Conservation (phyloP, 2,797 vertebrate genomes). For the Phoeniculus purpureus region DNA sequence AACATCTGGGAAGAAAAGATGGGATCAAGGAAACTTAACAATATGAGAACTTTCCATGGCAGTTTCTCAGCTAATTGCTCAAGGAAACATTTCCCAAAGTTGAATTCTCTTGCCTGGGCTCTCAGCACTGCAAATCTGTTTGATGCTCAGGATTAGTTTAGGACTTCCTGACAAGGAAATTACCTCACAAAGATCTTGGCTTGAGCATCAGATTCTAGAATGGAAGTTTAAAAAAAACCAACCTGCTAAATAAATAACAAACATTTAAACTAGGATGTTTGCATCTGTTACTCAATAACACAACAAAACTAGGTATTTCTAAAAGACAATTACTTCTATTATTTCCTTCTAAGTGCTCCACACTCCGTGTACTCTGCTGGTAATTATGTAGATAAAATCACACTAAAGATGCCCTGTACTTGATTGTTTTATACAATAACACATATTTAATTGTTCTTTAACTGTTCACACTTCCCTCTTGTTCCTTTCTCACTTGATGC, state of each 20-base stretch:
- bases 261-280: neutral
- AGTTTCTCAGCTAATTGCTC: constrained; percentile 30
- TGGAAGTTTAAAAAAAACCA: neutral
- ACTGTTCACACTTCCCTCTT: neutral
- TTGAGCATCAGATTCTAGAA: constrained; percentile 4
- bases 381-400: neutral
- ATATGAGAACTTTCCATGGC: constrained; percentile 16
- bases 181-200: constrained; percentile 16
- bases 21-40: constrained; percentile 23
- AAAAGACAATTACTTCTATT: neutral
- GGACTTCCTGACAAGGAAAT: constrained; percentile 47
- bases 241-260: neutral
- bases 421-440: neutral
- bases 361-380: neutral
- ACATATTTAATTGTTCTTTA: neutral
- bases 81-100: neutral
- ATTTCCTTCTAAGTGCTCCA: neutral
- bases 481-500: neutral
- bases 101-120: neutral
- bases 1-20: constrained; percentile 43
- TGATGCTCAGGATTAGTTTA: constrained; percentile 21
- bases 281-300: neutral
- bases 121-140: neutral
- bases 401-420: neutral
- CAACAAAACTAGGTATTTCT: neutral